Conservation (phyloP, 1,140 invertebrate genomes). For the Gerris buenoi region DNA sequence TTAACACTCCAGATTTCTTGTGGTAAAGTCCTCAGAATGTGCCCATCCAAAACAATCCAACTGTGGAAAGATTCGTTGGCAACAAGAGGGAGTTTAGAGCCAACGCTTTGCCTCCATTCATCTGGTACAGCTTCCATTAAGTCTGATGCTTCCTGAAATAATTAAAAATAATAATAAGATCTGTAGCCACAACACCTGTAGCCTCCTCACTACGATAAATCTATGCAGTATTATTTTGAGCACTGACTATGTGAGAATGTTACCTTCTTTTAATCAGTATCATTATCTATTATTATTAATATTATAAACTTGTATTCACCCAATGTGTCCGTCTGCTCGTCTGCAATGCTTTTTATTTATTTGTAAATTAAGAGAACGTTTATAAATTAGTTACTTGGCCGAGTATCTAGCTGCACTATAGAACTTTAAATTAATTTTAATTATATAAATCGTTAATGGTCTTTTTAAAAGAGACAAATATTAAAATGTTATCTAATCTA, state of each 20-base stretch:
- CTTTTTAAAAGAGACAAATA: no score
- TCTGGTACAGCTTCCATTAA: slow-evolving; percentile 48
- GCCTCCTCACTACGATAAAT: neutral
- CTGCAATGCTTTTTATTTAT: no score
- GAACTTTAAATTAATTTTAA: no score
- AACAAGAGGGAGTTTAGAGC: slow-evolving; percentile 39
- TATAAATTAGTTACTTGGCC: no score
- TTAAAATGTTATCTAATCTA: no score
- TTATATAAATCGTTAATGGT: no score
- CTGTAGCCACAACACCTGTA: neutral
- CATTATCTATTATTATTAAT: neutral
- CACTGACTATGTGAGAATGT: neutral
- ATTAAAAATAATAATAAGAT: neutral
- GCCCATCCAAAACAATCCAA: slow-evolving; percentile 58
- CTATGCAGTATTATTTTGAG: neutral
- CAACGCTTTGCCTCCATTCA: slow-evolving; percentile 44
- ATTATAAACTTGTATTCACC: neutral
- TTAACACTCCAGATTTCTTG: slow-evolving; percentile 39
- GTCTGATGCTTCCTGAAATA: slow-evolving; percentile 35
- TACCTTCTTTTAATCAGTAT: neutral
- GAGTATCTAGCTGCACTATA: no score
- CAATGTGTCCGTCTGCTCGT: no score
- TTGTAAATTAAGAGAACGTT: no score
- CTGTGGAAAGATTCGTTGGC: slow-evolving; percentile 40
- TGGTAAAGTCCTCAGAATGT: slow-evolving; percentile 45